Conservation (phyloP, 1,140 invertebrate species). For the Mycetomoellerius zeteki region DNA sequence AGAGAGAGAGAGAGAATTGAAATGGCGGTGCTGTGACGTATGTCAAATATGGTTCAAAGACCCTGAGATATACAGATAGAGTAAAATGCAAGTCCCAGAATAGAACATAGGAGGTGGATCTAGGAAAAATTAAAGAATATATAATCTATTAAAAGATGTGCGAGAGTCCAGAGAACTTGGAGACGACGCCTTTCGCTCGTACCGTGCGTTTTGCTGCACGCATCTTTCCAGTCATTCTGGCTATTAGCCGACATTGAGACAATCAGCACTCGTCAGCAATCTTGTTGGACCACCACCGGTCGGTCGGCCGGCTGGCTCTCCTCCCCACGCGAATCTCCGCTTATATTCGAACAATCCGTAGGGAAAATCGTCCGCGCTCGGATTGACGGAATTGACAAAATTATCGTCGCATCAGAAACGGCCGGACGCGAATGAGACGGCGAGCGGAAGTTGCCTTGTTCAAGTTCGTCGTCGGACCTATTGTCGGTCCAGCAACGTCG, state of each 20-base stretch:
- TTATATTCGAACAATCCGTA: conserved; percentile 22
- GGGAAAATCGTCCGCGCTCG: conserved; percentile 43
- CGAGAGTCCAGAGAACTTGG: neutral
- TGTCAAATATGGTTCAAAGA: neutral
- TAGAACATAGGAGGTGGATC: neutral
- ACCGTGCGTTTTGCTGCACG: conserved; percentile 15
- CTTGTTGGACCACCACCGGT: conserved; percentile 26
- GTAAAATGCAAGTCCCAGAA: neutral
- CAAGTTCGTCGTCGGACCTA: conserved; percentile 65
- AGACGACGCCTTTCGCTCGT: neutral
- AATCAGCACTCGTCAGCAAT: conserved; percentile 58
- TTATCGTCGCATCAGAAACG: conserved; percentile 65
- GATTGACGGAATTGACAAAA: conserved; percentile 71
- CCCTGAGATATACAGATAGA: neutral
- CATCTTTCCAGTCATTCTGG: conserved; percentile 32
- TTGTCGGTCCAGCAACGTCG: conserved; percentile 46
- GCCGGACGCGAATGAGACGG: conserved; percentile 66
- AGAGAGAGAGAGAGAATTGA: neutral
- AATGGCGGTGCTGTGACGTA: neutral
- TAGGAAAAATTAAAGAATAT: neutral
- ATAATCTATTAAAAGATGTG: conserved; percentile 33
- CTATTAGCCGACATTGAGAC: conserved; percentile 59
- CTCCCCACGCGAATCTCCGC: conserved; percentile 35
- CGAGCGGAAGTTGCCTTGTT: conserved; percentile 68
- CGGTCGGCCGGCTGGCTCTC: neutral